phyloP scores from a whole-genome alignment of 2,888 invertebrate genomes.

The Catonia carolina region DNA sequence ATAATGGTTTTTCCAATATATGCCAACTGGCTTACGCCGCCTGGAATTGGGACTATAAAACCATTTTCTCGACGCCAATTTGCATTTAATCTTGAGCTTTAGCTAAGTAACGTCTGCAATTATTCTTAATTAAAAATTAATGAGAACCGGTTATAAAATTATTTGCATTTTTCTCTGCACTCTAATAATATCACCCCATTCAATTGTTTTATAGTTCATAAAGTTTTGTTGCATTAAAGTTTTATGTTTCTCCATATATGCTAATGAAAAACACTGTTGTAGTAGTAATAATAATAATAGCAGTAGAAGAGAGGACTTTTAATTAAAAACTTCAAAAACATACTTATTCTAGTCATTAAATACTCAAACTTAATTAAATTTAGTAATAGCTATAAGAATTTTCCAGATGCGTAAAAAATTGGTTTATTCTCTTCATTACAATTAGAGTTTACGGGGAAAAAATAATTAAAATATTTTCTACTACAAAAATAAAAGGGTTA shows the following conservation, averaged over 20 bases:
- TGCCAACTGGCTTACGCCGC: too few species aligned
- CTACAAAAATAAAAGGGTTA: too few species aligned
- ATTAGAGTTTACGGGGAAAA: too few species aligned
- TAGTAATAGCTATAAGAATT: constrained; percentile 9
- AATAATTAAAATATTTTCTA: too few species aligned
- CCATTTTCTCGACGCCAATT: neutral
- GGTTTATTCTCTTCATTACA: too few species aligned
- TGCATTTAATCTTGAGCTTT: neutral
- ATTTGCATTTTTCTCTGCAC: neutral
- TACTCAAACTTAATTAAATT: constrained; percentile 13
- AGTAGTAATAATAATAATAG: neutral
- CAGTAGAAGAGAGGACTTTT: neutral
- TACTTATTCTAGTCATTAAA: constrained; percentile 13
- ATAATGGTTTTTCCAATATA: too few species aligned
- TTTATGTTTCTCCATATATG: constrained; percentile 12
- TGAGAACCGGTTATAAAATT: neutral
- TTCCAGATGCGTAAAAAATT: too few species aligned
- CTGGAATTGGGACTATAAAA: too few species aligned
- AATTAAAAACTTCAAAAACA: constrained; percentile 13
- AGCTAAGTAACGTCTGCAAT: neutral
- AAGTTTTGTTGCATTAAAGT: constrained; percentile 11
- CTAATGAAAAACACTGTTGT: constrained; percentile 12
- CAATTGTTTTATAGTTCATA: constrained; percentile 14
- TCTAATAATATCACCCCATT: constrained; percentile 12
- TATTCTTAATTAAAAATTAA: constrained; percentile 12